phyloP scores from a whole-genome alignment of 2,888 invertebrate genomes.

The Tetheella fluctuosa region DNA sequence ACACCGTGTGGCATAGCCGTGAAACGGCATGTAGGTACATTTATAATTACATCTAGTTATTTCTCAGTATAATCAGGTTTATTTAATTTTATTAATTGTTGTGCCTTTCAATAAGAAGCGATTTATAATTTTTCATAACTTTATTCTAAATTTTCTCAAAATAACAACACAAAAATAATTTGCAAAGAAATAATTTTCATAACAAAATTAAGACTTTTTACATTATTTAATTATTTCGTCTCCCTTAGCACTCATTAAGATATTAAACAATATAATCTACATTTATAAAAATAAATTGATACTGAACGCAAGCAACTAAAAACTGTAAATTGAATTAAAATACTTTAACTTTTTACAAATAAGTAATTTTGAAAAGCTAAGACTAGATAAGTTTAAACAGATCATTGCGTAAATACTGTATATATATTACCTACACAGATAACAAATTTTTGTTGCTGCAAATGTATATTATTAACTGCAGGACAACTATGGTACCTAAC shows the following conservation, averaged over 20 bases:
- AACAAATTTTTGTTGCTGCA: background rate
- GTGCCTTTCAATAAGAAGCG: background rate
- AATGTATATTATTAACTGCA: background rate
- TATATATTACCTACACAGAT: background rate
- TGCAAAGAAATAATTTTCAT: background rate
- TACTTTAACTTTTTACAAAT: slow-evolving; percentile 10
- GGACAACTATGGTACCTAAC: too few relatives aligned
- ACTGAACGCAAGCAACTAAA: slow-evolving; percentile 3
- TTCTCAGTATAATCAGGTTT: too few relatives aligned
- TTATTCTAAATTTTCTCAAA: slow-evolving; percentile 11
- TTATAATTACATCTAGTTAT: too few relatives aligned
- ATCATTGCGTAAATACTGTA: background rate
- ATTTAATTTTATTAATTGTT: too few relatives aligned
- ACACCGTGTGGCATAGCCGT: too few relatives aligned
- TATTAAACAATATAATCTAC: background rate
- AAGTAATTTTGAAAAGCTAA: slow-evolving; percentile 7
- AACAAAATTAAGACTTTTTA: background rate
- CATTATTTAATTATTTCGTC: background rate
- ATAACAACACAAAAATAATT: slow-evolving; percentile 26
- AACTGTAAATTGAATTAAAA: background rate
- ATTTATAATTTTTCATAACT: slow-evolving; percentile 3
- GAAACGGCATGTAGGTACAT: too few relatives aligned
- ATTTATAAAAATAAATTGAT: background rate
- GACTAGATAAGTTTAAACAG: slow-evolving; percentile 1
- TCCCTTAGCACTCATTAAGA: background rate